Evolutionary conservation across 1,140 invertebrate species (phyloP).

Genomic region (Papilio dardanus): DNA sequence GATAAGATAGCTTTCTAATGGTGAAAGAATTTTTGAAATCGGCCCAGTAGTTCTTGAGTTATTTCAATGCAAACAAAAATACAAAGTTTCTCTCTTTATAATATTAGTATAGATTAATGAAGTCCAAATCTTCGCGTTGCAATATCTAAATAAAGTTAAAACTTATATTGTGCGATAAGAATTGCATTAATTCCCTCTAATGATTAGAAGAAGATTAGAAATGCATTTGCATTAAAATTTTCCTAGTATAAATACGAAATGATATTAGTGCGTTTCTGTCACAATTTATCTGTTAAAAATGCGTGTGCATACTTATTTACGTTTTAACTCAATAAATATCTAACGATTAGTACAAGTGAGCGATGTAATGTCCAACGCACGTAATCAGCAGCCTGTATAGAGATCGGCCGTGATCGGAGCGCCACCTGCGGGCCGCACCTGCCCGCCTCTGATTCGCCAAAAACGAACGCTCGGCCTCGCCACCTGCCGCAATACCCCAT

Average conservation of each 20-base stretch:
- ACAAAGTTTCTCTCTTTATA: not conserved
- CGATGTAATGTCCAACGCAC: not conserved
- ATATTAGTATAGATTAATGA: not conserved
- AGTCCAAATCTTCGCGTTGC: not conserved
- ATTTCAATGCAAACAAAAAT: not conserved
- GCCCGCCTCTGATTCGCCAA: slow-evolving; percentile 77
- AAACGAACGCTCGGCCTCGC: slow-evolving; percentile 65
- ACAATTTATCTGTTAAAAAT: not conserved
- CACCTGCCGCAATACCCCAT: slow-evolving; percentile 64
- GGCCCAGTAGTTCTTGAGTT: too few relatives aligned
- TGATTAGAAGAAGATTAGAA: too few relatives aligned
- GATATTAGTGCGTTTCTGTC: not conserved
- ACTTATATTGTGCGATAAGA: not conserved
- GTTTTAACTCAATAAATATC: not conserved
- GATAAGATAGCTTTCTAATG: too few relatives aligned
- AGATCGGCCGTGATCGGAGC: slow-evolving; percentile 75
- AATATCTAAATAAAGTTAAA: not conserved
- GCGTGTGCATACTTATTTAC: not conserved
- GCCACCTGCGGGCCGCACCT: slow-evolving; percentile 73
- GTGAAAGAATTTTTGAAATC: too few relatives aligned
- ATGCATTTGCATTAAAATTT: too few relatives aligned
- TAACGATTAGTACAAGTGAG: not conserved
- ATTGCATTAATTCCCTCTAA: not conserved
- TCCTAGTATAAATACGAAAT: not conserved
- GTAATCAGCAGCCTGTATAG: slow-evolving; percentile 60